Evolutionary conservation across 1,140 invertebrate genomes (phyloP).

Genomic region (Bombus waltoni): DNA sequence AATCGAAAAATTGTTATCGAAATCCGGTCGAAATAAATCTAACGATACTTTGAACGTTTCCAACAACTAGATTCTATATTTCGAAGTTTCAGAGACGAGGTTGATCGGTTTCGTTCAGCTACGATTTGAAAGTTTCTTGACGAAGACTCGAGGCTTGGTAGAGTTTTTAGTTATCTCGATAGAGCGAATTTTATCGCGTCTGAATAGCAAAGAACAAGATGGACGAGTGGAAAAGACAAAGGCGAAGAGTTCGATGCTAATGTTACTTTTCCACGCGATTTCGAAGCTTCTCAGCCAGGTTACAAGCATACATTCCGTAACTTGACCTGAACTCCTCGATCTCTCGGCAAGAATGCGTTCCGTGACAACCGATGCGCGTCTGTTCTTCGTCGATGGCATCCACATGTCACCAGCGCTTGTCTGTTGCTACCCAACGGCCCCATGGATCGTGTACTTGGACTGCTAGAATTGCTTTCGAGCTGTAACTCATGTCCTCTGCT

Average conservation of each 20-base stretch:
- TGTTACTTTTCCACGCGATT: background rate
- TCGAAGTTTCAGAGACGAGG: too few relatives aligned
- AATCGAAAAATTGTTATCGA: background rate
- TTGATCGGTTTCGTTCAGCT: too few relatives aligned
- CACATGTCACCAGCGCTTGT: slow-evolving; percentile 40
- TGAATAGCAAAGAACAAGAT: background rate
- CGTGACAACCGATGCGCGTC: slow-evolving; percentile 26
- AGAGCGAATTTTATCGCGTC: background rate
- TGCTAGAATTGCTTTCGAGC: slow-evolving; percentile 15
- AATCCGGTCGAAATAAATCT: background rate
- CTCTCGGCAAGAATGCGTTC: slow-evolving; percentile 24
- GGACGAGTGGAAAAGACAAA: background rate
- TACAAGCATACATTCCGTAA: slow-evolving; percentile 16
- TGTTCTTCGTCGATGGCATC: slow-evolving; percentile 42
- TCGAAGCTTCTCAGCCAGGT: background rate
- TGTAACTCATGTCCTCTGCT: slow-evolving; percentile 25
- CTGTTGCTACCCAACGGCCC: slow-evolving; percentile 20
- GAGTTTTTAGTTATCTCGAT: too few relatives aligned
- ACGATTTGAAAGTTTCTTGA: too few relatives aligned
- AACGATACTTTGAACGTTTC: too few relatives aligned
- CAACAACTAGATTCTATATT: too few relatives aligned
- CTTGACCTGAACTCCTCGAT: slow-evolving; percentile 17
- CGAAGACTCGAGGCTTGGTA: background rate
- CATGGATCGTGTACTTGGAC: slow-evolving; percentile 11
- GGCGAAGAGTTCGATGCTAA: background rate